phyloP scores from a whole-genome alignment of 2,888 invertebrate species.

The Ophion ellenae region DNA sequence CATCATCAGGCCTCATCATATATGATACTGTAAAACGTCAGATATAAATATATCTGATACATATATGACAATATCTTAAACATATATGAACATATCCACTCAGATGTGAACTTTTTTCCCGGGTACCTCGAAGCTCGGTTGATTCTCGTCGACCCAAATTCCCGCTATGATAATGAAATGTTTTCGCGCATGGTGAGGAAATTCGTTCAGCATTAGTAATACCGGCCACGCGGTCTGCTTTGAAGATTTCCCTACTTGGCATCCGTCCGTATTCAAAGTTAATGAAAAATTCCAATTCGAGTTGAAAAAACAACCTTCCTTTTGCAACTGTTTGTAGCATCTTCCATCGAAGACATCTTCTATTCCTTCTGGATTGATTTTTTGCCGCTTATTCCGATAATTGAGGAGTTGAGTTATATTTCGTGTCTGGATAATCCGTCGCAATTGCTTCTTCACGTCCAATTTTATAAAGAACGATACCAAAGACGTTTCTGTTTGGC shows the following conservation, averaged over 20 bases:
- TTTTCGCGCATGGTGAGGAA: too few species aligned
- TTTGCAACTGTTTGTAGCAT: conserved; percentile 27
- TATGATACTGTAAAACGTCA: too few species aligned
- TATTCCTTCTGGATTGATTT: conserved; percentile 30
- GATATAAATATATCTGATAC: too few species aligned
- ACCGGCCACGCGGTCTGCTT: too few species aligned
- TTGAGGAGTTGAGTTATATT: conserved; percentile 37
- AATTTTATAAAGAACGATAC: conserved; percentile 40
- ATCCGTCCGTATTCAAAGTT: conserved; percentile 41
- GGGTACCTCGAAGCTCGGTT: too few species aligned
- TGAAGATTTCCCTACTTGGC: conserved; percentile 18
- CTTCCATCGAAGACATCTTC: conserved; percentile 29
- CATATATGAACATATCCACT: too few species aligned
- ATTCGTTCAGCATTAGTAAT: too few species aligned
- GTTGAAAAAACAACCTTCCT: conserved; percentile 22
- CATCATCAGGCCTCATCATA: too few species aligned
- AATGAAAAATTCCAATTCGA: conserved; percentile 36
- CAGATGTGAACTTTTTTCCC: too few species aligned
- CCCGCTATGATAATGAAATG: too few species aligned
- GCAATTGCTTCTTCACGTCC: conserved; percentile 41
- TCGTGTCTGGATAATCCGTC: conserved; percentile 33
- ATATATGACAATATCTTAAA: too few species aligned
- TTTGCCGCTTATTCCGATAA: conserved; percentile 36
- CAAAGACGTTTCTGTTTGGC: conserved; percentile 32
- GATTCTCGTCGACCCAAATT: too few species aligned